phyloP scores from a whole-genome alignment of 2,113 vertebrate species.

The Rhinichthys klamathensis region DNA sequence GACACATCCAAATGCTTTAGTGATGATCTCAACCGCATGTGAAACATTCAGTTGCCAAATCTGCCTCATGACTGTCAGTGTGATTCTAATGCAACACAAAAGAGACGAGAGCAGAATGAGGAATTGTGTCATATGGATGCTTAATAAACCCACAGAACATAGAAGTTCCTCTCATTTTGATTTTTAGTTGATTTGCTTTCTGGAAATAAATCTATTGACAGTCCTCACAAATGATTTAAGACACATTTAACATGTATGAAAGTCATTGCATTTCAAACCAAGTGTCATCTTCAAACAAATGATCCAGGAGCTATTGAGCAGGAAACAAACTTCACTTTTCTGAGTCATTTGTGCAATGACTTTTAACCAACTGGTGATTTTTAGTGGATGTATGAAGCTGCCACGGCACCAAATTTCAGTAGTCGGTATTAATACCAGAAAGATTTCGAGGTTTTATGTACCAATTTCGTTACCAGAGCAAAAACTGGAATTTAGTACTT shows the following conservation, averaged over 20 bases:
- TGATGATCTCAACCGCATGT: not conserved
- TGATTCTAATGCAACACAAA: constrained; percentile 11
- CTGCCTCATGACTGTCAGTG: not conserved
- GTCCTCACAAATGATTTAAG: not conserved
- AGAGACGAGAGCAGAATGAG: not conserved
- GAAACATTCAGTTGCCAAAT: not conserved
- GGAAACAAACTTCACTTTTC: too few relatives aligned
- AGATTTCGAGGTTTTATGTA: too few relatives aligned
- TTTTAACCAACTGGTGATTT: not conserved
- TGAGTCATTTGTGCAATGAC: not conserved
- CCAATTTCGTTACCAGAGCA: too few relatives aligned
- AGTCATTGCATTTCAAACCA: not conserved
- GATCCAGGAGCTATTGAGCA: too few relatives aligned
- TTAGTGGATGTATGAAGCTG: not conserved
- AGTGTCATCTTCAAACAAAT: not conserved
- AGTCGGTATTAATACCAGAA: too few relatives aligned
- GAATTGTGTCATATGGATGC: not conserved
- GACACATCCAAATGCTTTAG: not conserved
- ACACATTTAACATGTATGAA: not conserved
- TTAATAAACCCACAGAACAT: not conserved
- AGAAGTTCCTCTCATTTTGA: not conserved
- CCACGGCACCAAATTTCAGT: too few relatives aligned
- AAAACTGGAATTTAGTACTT: too few relatives aligned
- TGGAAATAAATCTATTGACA: not conserved
- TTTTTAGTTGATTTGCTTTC: not conserved